phyloP scores from a whole-genome alignment of 2,888 invertebrate species.

The Diaperis boleti region DNA sequence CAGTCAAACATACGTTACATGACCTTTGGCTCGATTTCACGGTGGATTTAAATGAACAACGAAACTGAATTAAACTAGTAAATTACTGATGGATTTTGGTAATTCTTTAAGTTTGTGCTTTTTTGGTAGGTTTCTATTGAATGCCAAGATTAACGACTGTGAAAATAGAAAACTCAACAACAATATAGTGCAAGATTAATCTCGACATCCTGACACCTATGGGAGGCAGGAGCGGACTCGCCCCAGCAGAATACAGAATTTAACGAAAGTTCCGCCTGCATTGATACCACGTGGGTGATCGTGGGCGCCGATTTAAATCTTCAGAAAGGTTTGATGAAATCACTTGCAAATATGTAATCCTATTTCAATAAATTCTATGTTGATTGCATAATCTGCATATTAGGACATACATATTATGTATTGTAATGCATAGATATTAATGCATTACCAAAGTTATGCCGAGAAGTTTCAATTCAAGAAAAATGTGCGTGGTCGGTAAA shows the following conservation, averaged over 20 bases:
- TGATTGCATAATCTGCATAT: background rate
- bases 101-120: slow-evolving; percentile 41
- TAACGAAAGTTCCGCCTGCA: background rate
- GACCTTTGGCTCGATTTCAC: slow-evolving; percentile 34
- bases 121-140: slow-evolving; percentile 37
- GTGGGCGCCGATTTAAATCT: slow-evolving; percentile 9
- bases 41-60: slow-evolving; percentile 45
- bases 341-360: background rate
- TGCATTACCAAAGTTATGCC: no score
- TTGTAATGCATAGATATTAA: no score
- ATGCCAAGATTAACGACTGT: slow-evolving; percentile 50
- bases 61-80: slow-evolving; percentile 44
- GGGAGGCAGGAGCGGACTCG: slow-evolving; percentile 28
- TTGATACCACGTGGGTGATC: slow-evolving; percentile 5
- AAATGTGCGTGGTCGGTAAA: no score
- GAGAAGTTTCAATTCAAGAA: background rate
- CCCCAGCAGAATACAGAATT: slow-evolving; percentile 21
- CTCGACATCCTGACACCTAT: slow-evolving; percentile 43
- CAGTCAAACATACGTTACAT: slow-evolving; percentile 4
- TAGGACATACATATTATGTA: no score
- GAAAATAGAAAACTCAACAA: slow-evolving; percentile 50
- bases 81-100: slow-evolving; percentile 32
- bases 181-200: slow-evolving; percentile 48
- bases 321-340: background rate
- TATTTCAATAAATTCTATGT: background rate